Base-by-base conservation (phyloP, 1,140 invertebrate genomes). In the Copidosoma floridanum region DNA sequence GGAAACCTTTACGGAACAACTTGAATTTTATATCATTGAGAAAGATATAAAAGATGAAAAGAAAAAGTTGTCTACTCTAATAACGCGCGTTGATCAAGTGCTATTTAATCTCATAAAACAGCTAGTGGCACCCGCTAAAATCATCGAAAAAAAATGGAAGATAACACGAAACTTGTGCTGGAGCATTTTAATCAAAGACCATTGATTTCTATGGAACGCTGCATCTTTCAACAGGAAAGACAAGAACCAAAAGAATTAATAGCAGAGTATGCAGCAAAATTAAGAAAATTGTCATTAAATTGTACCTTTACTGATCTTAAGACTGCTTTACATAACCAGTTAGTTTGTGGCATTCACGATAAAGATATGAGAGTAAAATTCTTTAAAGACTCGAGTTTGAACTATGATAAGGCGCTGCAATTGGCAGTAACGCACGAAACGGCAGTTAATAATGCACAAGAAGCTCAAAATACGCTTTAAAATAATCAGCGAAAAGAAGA, bases 1-100 rank as follows among this genome's bases (percentile, higher is more conserved):
- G 54, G 54, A 57, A 57, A 57, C 27, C n/a, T 57, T 57, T 24
- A 46, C 21, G 14, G 54, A 57, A 16, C 26, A 47, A 35, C 3
- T 57, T 6, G 54, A 57, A 57, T 10, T 27, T 21, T 47, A n/a
- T 7, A 46, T 57, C 43, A 32, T 29, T 11, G 41, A 40, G 20
- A 23, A 20, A 5, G 41, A 46, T n/a, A 57, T 47, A 5, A 44
- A 44, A 23, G 43, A 29, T 3, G 54, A 57, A 14, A 57, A 46
- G 27, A 44, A 57, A 57, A 27, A 20, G 20, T 7, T 16, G n/a
- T 12, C 3, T n/a, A n/a, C n/a, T 3, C 21, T 57, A 27, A 16
- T 46, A 21, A 21, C 32, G n/a, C 20, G 43, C 7, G 16, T 57
- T n/a, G 40, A 57, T 23, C 26, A 14, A 47, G 37, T 46, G 12